Conservation (phyloP, 2,113 vertebrate genomes). For the Xiphias gladius region DNA sequence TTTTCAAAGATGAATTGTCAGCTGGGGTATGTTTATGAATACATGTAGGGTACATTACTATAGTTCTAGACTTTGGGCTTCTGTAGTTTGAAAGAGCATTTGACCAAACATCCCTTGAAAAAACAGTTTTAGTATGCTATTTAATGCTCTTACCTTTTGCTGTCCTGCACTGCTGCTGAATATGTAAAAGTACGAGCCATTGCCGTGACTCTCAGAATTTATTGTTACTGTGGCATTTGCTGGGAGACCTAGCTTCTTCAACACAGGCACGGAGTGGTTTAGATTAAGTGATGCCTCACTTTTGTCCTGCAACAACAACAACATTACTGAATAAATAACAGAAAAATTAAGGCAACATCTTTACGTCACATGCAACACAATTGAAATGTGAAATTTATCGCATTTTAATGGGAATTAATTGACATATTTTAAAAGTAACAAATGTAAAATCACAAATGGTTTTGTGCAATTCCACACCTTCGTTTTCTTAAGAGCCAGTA, state of each 20-base stretch:
- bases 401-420: not conserved
- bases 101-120: not conserved
- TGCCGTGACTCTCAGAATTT: constrained; percentile 61
- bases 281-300: constrained; percentile 76
- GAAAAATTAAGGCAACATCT: not conserved
- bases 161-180: constrained; percentile 72
- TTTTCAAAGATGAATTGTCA: not conserved
- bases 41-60: not conserved
- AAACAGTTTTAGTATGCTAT: not conserved
- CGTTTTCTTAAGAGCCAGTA: constrained; percentile 74
- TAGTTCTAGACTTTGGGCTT: not conserved
- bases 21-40: not conserved
- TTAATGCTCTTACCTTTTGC: constrained; percentile 78
- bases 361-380: not conserved
- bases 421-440: not conserved
- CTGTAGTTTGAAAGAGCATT: not conserved
- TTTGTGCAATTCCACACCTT: constrained; percentile 62
- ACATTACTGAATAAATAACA: not conserved
- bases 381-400: not conserved
- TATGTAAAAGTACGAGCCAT: constrained; percentile 63
- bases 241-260: constrained; percentile 82
- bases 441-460: not conserved
- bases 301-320: constrained; percentile 72
- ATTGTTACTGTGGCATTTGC: constrained; percentile 67
- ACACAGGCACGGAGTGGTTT: constrained; percentile 79